Evolutionary conservation across 2,888 invertebrate genomes (phyloP).

Genomic region (Leptopterna dolabrata): DNA sequence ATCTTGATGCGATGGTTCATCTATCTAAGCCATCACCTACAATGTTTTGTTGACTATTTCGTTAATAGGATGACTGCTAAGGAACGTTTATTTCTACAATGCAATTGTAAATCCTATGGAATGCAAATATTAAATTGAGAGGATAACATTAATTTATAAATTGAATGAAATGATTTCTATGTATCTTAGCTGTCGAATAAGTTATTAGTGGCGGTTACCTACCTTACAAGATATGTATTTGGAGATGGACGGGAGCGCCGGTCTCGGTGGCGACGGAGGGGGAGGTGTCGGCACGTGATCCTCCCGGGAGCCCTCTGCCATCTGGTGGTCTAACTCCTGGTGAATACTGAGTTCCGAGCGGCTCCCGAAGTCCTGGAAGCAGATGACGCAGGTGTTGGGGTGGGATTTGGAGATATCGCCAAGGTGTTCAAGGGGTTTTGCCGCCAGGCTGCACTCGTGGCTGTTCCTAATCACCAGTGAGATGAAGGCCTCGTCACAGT

Average conservation of each 20-base stretch:
- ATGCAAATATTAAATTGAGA: no score
- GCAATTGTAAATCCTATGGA: no score
- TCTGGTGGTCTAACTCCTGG: not conserved
- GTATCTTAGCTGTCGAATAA: no score
- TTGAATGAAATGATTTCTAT: no score
- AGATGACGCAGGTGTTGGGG: slow-evolving; percentile 8
- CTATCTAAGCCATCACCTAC: no score
- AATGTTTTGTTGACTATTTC: no score
- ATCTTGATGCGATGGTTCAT: no score
- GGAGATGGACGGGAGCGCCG: not conserved
- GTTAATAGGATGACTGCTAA: no score
- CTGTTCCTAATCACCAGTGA: not conserved
- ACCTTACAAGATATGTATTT: slow-evolving; percentile 12
- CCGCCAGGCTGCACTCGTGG: slow-evolving; percentile 23
- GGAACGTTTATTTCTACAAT: no score
- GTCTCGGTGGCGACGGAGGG: not conserved
- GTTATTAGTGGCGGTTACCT: no score
- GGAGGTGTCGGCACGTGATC: not conserved
- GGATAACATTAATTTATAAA: no score
- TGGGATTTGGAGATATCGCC: not conserved
- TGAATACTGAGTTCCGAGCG: not conserved
- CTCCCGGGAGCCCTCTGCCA: not conserved
- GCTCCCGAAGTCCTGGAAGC: slow-evolving; percentile 26
- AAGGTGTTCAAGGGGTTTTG: not conserved
- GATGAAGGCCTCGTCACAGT: slow-evolving; percentile 25